These are phyloP conservation scores for Ochropleura leucogaster DNA, from an alignment of 2,888 invertebrate genomes.

Conservation along the genomic window DNA sequence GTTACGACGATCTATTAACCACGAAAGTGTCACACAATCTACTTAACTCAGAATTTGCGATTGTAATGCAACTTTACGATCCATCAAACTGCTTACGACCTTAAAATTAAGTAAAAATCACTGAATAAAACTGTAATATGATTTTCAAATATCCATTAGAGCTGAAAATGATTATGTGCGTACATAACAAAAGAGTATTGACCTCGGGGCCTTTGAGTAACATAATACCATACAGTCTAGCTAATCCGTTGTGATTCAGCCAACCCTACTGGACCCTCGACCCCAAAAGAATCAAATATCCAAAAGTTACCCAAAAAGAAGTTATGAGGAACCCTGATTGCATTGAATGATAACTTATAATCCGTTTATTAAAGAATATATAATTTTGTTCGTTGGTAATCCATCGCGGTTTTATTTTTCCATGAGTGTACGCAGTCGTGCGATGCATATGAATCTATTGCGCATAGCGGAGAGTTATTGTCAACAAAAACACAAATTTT, in stretches of 20 bases:
- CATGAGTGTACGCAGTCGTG: conserved; percentile 9
- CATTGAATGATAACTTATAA: conserved; percentile 50
- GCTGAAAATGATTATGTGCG: conserved; percentile 64
- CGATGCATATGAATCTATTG: conserved; percentile 34
- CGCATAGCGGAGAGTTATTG: conserved; percentile 37
- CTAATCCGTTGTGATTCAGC: conserved; percentile 70
- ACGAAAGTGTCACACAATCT: conserved; percentile 32
- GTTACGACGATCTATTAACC: conserved; percentile 42
- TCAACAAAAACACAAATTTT: conserved; percentile 54
- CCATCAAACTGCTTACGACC: conserved; percentile 38
- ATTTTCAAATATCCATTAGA: conserved; percentile 60
- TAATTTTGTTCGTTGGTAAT: conserved; percentile 11
- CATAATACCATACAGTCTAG: conserved; percentile 61
- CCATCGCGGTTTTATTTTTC: conserved; percentile 20
- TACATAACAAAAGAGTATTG: conserved; percentile 58
- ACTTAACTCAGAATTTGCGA: conserved; percentile 45
- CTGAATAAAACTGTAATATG: conserved; percentile 23
- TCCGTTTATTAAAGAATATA: conserved; percentile 16
- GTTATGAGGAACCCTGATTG: conserved; percentile 53
- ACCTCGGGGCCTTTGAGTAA: conserved; percentile 54
- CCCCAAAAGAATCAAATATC: conserved; percentile 60
- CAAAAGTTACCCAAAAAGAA: conserved; percentile 54
- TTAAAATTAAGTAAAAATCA: conserved; percentile 34
- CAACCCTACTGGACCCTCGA: conserved; percentile 65
- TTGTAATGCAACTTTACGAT: conserved; percentile 46